Conservation (phyloP, 2,113 vertebrate genomes). For the Ophthalmolycus amberensis region DNA sequence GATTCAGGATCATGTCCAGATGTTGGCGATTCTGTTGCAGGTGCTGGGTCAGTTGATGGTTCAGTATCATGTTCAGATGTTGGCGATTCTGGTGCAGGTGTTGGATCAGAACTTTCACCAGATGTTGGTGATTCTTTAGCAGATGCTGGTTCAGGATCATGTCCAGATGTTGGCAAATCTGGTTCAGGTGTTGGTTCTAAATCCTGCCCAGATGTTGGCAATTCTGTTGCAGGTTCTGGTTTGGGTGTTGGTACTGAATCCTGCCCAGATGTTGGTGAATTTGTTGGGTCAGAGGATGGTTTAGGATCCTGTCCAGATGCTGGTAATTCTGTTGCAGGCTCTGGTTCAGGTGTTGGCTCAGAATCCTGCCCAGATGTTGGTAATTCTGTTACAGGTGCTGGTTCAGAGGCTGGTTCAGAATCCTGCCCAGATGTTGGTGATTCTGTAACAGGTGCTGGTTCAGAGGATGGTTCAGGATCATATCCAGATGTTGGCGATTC, state of each 20-base stretch:
- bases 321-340: not conserved
- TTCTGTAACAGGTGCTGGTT: not conserved
- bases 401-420: not conserved
- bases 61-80: fast-evolving
- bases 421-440: not conserved
- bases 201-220: no score
- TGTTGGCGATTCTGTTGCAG: not conserved
- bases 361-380: not conserved
- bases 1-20: not conserved
- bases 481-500: not conserved
- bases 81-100: no score
- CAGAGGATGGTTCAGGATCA: no score
- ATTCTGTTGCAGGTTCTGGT: not conserved
- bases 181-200: no score
- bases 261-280: not conserved
- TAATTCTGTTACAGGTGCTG: not conserved
- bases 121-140: no score
- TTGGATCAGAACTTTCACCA: no score
- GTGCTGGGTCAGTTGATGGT: not conserved
- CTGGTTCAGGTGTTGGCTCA: not conserved
- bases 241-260: no score
- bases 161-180: no score
- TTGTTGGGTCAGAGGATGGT: not conserved
- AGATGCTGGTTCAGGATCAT: no score
- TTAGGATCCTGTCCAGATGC: not conserved